Conservation (phyloP, 2,888 invertebrate species). For the Pilophorus perplexus region DNA sequence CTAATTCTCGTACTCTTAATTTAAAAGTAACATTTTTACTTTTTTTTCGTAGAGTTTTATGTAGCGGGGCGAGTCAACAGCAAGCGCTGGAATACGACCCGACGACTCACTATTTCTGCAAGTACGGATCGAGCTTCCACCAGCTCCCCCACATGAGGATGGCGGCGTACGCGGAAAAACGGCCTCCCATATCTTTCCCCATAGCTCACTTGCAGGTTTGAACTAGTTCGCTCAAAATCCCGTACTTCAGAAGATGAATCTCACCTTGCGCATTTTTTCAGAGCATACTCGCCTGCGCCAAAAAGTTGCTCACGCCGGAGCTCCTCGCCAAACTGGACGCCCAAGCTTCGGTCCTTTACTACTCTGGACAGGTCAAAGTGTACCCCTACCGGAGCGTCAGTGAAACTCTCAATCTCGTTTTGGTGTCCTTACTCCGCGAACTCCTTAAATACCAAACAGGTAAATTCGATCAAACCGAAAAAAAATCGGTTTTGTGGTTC, state of each 20-base stretch:
- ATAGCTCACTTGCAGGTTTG: conserved; percentile 67
- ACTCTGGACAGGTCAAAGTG: conserved; percentile 59
- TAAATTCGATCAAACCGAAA: conserved; percentile 47
- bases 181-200: conserved; percentile 60
- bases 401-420: conserved; percentile 88
- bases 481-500: not conserved
- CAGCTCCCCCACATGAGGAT: conserved; percentile 81
- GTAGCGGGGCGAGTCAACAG: conserved; percentile 55
- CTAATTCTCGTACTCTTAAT: too few species aligned
- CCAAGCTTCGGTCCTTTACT: conserved; percentile 75
- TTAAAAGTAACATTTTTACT: too few species aligned
- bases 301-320: conserved; percentile 82
- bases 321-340: conserved; percentile 77
- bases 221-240: conserved; percentile 10
- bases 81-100: conserved; percentile 74
- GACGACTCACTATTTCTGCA: conserved; percentile 82
- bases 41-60: conserved; percentile 45
- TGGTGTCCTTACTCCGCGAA: conserved; percentile 88
- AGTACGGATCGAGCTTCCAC: conserved; percentile 90
- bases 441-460: conserved; percentile 81
- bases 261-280: too few species aligned
- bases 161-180: conserved; percentile 61
- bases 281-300: conserved; percentile 74
- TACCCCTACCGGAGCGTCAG: conserved; percentile 94
- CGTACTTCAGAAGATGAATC: too few species aligned